Percentiles rank a stretch among this genome's conserved stretches.
Evolutionary conservation across 2,797 vertebrate species (phyloP).

Genomic region (Silurus aristotelis): DNA sequence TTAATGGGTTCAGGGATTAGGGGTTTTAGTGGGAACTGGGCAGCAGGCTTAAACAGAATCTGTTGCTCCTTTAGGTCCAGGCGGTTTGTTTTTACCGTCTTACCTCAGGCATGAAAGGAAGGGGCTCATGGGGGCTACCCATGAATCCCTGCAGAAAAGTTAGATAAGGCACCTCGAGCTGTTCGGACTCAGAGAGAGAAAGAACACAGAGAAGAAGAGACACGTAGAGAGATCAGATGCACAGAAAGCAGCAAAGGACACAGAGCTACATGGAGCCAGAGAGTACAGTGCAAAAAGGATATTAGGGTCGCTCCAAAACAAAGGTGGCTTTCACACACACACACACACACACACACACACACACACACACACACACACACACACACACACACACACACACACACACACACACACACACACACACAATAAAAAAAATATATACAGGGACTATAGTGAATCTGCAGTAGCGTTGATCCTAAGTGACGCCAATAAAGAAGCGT

Average conservation of each 20-base stretch:
- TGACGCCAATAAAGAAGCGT: neutral
- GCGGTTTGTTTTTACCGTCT: neutral
- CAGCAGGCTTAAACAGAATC: constrained; percentile 19
- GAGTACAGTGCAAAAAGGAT: neutral
- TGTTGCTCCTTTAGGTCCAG: neutral
- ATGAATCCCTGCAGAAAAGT: constrained; percentile 52
- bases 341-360: neutral
- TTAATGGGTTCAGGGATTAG: constrained; percentile 15
- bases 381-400: neutral
- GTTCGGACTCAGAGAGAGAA: constrained; percentile 62
- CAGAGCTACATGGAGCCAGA: neutral
- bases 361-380: neutral
- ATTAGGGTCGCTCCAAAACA: neutral
- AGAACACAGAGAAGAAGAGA: constrained; percentile 29
- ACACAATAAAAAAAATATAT: neutral
- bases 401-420: no score
- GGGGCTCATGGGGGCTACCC: constrained; percentile 30
- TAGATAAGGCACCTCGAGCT: constrained; percentile 77
- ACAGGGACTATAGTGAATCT: neutral
- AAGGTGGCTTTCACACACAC: neutral
- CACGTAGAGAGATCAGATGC: constrained; percentile 34
- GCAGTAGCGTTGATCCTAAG: neutral
- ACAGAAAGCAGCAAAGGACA: constrained; percentile 11
- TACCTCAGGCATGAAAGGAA: constrained; percentile 35
- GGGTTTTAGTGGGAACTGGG: constrained; percentile 15